Evolutionary conservation across 1,140 invertebrate species (phyloP).

Genomic region (Choristoneura fumiferana): DNA sequence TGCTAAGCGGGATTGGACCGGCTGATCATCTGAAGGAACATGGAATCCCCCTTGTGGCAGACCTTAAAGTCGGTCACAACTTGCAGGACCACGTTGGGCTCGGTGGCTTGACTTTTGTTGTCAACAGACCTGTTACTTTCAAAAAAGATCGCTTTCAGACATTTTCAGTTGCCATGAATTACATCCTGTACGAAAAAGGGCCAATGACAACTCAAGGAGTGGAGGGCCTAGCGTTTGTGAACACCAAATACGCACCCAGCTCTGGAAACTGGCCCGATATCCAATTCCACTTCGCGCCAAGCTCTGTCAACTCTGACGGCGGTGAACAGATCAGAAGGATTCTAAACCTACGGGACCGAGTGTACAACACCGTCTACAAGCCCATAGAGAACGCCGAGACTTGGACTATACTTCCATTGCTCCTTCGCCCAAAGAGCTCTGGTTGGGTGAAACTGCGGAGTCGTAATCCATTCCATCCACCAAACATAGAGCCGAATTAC

Average conservation of each 20-base stretch:
- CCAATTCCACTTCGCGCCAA: conserved; percentile 92
- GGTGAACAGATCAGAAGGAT: conserved; percentile 88
- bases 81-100: conserved; percentile 92
- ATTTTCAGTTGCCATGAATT: conserved; percentile 88
- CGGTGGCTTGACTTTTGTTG: conserved; percentile 89
- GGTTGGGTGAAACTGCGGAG: conserved; percentile 90
- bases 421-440: conserved; percentile 89
- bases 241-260: conserved; percentile 88
- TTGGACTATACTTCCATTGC: conserved; percentile 89
- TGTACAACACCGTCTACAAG: conserved; percentile 92
- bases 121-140: conserved; percentile 89
- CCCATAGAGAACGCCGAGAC: conserved; percentile 87
- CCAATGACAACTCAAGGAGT: conserved; percentile 90
- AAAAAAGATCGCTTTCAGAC: conserved; percentile 88
- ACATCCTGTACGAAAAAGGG: conserved; percentile 87
- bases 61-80: conserved; percentile 90
- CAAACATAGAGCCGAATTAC: conserved; percentile 95
- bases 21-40: conserved; percentile 86
- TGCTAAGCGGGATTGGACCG: conserved; percentile 94
- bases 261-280: conserved; percentile 89
- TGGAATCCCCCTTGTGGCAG: conserved; percentile 85
- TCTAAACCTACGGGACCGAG: conserved; percentile 86
- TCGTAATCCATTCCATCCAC: conserved; percentile 88
- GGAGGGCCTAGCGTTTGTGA: conserved; percentile 90
- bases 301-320: conserved; percentile 89